Conservation (phyloP, 2,113 vertebrate species). For the Lethenteron reissneri region DNA sequence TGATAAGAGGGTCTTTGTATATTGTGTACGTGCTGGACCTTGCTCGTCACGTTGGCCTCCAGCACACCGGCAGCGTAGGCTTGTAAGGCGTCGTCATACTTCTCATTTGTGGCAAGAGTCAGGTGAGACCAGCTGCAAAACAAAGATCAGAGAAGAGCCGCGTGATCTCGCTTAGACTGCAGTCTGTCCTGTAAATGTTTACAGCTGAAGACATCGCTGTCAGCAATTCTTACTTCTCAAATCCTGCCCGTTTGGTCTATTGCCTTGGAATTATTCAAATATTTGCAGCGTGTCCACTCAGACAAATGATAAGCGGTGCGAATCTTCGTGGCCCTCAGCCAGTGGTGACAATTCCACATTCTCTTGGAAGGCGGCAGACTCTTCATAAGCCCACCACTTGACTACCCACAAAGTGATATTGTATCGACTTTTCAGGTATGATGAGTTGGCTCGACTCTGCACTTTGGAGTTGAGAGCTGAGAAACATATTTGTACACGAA, state of each 20-base stretch:
- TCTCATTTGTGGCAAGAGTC: slow-evolving; percentile 36
- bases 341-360: no score
- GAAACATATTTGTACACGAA: no score
- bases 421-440: no score
- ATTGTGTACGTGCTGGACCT: slow-evolving; percentile 23
- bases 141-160: background rate
- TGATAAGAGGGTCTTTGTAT: background rate
- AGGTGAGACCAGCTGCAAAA: slow-evolving; percentile 51
- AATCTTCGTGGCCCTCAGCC: no score
- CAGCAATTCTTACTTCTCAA: background rate
- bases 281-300: background rate
- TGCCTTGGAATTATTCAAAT: background rate
- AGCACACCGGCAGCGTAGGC: slow-evolving; percentile 61
- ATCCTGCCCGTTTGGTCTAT: background rate
- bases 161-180: background rate
- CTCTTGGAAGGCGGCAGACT: no score
- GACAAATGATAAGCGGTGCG: background rate
- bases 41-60: slow-evolving; percentile 44
- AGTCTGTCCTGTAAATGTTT: background rate
- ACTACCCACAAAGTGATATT: no score
- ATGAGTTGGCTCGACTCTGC: no score
- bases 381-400: no score
- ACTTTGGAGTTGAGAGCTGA: no score
- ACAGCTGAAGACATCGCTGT: background rate
- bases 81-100: slow-evolving; percentile 56